These are phyloP conservation scores for Pollachius pollachius DNA, from an alignment of 2,113 vertebrate species.

Conservation along the genomic window DNA sequence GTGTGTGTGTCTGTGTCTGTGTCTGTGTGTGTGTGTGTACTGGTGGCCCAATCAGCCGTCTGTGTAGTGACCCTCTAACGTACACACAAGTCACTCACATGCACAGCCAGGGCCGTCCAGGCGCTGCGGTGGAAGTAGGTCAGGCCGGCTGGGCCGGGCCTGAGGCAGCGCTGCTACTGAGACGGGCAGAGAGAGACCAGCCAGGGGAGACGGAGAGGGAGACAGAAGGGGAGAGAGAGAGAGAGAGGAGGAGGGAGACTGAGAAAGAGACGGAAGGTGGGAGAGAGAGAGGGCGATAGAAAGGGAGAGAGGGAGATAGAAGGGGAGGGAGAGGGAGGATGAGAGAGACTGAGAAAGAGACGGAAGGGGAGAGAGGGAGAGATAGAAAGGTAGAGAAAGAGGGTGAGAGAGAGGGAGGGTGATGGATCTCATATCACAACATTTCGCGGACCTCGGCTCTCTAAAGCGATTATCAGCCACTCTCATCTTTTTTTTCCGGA, in stretches of 20 bases:
- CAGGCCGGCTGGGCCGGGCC: constrained; percentile 27
- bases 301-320: background rate
- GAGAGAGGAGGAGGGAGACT: no score
- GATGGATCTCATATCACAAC: constrained; percentile 4
- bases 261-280: no score
- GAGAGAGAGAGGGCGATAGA: no score
- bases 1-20: no score
- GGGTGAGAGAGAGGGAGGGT: constrained; percentile 2
- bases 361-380: background rate
- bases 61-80: no score
- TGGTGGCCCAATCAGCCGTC: no score
- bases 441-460: constrained; percentile 4
- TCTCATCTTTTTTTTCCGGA: constrained; percentile 23
- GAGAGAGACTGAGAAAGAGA: no score
- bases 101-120: constrained; percentile 17
- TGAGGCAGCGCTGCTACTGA: constrained; percentile 7
- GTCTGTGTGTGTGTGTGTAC: no score
- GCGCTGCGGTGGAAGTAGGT: constrained; percentile 43
- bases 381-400: background rate
- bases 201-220: no score
- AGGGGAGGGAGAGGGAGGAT: background rate
- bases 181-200: no score
- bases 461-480: constrained; percentile 22
- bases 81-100: no score
- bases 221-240: no score